A percentile compares a stretch with the other conserved stretches of the same genome.
These are phyloP conservation scores for Philereme transversata DNA, from an alignment of 2,888 invertebrate genomes.

Conservation along the genomic window DNA sequence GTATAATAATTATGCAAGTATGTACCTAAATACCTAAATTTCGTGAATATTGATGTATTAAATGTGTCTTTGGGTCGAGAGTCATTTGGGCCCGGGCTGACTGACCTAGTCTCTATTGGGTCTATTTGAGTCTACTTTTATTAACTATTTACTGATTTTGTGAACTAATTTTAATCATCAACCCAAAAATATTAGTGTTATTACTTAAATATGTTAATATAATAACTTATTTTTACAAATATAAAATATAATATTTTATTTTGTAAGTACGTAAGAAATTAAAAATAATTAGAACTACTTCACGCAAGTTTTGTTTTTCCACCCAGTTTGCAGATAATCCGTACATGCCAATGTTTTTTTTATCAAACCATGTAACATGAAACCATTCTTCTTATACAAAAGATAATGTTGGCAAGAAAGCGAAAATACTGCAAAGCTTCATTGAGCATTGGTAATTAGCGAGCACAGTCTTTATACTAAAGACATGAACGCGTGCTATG, in stretches of 20 bases:
- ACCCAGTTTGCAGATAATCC: no score
- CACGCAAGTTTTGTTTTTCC: no score
- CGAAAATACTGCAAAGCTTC: constrained; percentile 9
- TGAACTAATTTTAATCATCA: no score
- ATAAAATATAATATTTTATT: constrained; percentile 15
- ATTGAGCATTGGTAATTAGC: constrained; percentile 11
- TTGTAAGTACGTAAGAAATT: constrained; percentile 1
- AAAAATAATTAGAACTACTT: no score
- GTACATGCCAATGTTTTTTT: no score
- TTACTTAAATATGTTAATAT: not conserved
- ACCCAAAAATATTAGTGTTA: not conserved
- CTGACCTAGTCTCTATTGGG: no score
- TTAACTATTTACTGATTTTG: no score
- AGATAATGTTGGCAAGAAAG: constrained; percentile 4
- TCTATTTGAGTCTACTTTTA: no score
- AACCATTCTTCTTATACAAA: not conserved
- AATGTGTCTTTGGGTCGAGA: no score
- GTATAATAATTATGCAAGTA: not conserved
- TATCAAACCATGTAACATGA: not conserved
- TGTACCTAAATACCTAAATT: no score
- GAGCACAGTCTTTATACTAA: not conserved
- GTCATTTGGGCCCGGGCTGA: no score
- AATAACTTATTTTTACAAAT: constrained; percentile 28
- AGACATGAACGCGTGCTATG: not conserved
- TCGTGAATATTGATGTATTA: no score